Percentiles rank a stretch among this genome's conserved stretches.
phyloP scores from a whole-genome alignment of 2,888 invertebrate genomes.

The Hesperia comma region DNA sequence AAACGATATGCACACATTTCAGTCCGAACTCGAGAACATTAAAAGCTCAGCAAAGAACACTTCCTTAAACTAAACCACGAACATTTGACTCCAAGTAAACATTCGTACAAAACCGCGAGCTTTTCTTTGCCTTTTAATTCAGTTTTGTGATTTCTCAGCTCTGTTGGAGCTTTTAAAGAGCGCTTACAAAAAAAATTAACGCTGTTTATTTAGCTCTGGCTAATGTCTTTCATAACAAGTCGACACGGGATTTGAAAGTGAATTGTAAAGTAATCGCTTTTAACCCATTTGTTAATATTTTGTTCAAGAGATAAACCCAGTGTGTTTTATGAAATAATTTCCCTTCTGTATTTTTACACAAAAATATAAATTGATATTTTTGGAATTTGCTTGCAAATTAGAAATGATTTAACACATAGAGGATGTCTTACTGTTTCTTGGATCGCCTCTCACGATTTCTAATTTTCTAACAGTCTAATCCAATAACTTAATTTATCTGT shows the following conservation, averaged over 20 bases:
- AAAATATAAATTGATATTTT: too few relatives aligned
- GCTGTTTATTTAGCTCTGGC: constrained; percentile 22
- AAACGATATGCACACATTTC: background rate
- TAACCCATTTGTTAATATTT: background rate
- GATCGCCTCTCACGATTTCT: too few relatives aligned
- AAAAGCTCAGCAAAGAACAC: constrained; percentile 23
- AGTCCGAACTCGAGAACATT: constrained; percentile 17
- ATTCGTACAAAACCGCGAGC: constrained; percentile 28
- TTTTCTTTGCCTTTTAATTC: constrained; percentile 33
- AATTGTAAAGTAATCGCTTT: background rate
- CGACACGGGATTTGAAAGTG: background rate
- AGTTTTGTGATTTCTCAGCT: constrained; percentile 32
- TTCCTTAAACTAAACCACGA: constrained; percentile 29
- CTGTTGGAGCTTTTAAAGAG: constrained; percentile 18
- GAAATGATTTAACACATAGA: too few relatives aligned
- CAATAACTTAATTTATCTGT: too few relatives aligned
- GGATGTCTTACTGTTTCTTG: too few relatives aligned
- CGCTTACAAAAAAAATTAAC: constrained; percentile 26
- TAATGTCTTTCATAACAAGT: constrained; percentile 22
- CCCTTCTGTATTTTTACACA: too few relatives aligned
- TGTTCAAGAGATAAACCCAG: background rate
- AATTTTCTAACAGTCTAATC: too few relatives aligned
- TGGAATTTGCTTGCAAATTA: too few relatives aligned
- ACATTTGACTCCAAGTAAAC: constrained; percentile 32
- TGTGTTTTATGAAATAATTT: too few relatives aligned